Percentiles rank a stretch among this genome's conserved stretches.
Conservation (phyloP, 1,140 invertebrate species). For the Scaptomyza pallida region DNA sequence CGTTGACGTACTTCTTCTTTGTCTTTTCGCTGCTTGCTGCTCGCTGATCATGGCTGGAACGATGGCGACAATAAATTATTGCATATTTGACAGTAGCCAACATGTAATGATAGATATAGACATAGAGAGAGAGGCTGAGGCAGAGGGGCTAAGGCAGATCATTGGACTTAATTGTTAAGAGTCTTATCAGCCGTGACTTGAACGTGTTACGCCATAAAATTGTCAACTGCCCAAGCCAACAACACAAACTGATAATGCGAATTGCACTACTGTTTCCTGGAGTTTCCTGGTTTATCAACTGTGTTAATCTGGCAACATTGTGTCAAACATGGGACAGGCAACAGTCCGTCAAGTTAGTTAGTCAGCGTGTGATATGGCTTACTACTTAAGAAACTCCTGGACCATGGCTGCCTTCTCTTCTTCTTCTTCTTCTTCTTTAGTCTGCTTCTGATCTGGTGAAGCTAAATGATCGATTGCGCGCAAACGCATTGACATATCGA, state of each 20-base stretch:
- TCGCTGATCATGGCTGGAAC: constrained; percentile 53
- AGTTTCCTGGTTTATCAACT: constrained; percentile 63
- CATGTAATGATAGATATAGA: constrained; percentile 39
- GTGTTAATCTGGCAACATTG: constrained; percentile 80
- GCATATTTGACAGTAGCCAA: constrained; percentile 69
- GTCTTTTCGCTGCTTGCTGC: constrained; percentile 1
- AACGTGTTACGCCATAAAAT: constrained; percentile 76
- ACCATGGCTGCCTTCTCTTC: not conserved
- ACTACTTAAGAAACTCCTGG: not conserved
- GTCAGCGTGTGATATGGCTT: constrained; percentile 32
- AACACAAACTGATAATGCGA: constrained; percentile 43
- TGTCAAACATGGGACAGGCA: constrained; percentile 73
- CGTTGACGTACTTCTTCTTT: constrained; percentile 60
- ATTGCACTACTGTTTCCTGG: constrained; percentile 4
- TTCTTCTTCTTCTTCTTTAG: not conserved
- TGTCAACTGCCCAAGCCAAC: constrained; percentile 50
- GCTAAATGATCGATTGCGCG: constrained; percentile 83
- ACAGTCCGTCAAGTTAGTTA: constrained; percentile 19
- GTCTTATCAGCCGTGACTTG: constrained; percentile 63
- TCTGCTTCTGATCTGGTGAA: not conserved
- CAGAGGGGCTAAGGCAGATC: constrained; percentile 7
- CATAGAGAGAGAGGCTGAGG: not conserved
- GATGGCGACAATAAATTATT: constrained; percentile 73
- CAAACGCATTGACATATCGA: constrained; percentile 83
- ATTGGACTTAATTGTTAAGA: constrained; percentile 65